Evolutionary conservation across 2,797 vertebrate genomes (phyloP), one percentile per base, ranked within the genome.

Genomic region (Yasuhikotakia modesta): DNA sequence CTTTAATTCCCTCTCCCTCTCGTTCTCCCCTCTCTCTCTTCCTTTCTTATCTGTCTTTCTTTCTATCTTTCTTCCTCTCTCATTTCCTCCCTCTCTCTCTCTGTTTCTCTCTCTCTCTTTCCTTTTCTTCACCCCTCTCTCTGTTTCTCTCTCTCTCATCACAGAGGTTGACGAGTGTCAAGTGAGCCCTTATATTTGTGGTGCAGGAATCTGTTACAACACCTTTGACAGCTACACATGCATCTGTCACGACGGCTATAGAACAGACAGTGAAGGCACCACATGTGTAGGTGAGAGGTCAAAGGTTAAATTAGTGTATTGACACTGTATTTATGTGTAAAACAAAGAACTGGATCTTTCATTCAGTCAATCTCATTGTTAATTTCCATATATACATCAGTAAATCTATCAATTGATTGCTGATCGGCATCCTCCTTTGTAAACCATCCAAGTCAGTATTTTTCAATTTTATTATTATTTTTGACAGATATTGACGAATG

Each of bases 81-180:
- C 32, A 1, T 5, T 35, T 7, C 6, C 4, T 35, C 32, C 4
- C 32, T 35, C 32, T 7, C 32, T 35, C 32, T 5, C 30, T 32
- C 30, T 5, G 2, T 32, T 5, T 5, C 30, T 32, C 35, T 39
- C 35, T 39, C 35, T 39, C 7, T 43, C 39, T 5, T 35, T 35
- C 32, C 4, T 35, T 35, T 5, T 35, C 32, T 35, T 35, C 32
- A 3, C 32, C 32, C 32, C 35, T 39, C 35, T 39, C 35, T 39
- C 35, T 66, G 8, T 57, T 6, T 78, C 35, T 79, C 5, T 75
- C 52, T 81, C 79, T 87, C 16, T 87, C 77, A 80, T 57, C 81
- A 66, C 90, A 99, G 97, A 97, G 91, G 96, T 99, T 88, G 94
- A 99, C 2, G 97, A 99, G 82, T 99, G 97, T 81, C 91, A 93